Conservation (phyloP, 2,113 vertebrate species). For the Perca schrenkii region DNA sequence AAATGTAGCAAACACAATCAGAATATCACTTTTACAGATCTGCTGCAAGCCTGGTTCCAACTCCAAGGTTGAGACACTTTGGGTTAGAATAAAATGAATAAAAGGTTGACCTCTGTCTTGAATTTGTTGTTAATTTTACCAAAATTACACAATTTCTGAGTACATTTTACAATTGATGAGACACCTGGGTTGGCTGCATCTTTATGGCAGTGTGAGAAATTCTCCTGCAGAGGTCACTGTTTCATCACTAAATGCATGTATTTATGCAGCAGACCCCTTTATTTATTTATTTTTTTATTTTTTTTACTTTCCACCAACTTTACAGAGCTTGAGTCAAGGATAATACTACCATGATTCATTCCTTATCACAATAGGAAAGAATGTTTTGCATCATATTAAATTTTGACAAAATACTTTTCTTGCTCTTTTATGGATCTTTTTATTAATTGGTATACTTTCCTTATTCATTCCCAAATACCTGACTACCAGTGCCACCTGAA, state of each 20-base stretch:
- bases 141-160: neutral
- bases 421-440: neutral
- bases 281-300: neutral
- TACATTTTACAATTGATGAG: neutral
- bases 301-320: neutral
- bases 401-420: neutral
- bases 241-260: conserved; percentile 42
- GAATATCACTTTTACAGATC: neutral
- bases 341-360: neutral
- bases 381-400: neutral
- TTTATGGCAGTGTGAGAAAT: neutral
- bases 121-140: neutral
- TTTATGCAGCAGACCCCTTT: rapidly evolving
- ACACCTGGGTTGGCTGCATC: neutral
- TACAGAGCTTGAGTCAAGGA: neutral
- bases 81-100: neutral
- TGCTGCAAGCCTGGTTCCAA: neutral
- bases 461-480: conserved; percentile 8
- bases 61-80: neutral
- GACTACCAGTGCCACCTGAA: neutral
- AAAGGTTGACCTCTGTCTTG: neutral
- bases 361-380: neutral
- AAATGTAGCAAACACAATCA: neutral
- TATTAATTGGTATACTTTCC: neutral
- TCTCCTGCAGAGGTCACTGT: conserved; percentile 65